Conservation (phyloP, 2,113 vertebrate genomes). For the Planiliza haematocheilus region DNA sequence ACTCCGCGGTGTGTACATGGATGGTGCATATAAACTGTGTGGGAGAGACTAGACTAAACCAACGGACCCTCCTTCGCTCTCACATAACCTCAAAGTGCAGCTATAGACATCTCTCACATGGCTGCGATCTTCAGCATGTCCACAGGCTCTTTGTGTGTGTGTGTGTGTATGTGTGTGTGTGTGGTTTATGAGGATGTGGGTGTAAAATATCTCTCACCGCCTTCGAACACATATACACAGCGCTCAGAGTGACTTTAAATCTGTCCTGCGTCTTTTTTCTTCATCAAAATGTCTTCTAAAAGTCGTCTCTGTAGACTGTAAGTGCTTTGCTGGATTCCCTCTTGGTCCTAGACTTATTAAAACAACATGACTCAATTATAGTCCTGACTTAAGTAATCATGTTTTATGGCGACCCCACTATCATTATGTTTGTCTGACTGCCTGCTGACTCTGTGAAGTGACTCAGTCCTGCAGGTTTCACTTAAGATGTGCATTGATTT, state of each 20-base stretch:
- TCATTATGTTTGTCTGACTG: constrained; percentile 72
- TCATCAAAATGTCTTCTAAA: constrained; percentile 37
- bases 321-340: constrained; percentile 62
- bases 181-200: constrained; percentile 40
- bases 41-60: constrained; percentile 40
- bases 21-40: background rate
- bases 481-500: constrained; percentile 73
- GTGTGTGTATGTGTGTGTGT: constrained; percentile 40
- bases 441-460: constrained; percentile 39
- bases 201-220: constrained; percentile 65
- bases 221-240: constrained; percentile 22
- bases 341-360: constrained; percentile 57
- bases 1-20: background rate
- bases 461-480: constrained; percentile 60
- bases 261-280: constrained; percentile 21
- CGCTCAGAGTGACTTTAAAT: constrained; percentile 42
- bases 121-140: constrained; percentile 69
- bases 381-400: constrained; percentile 66
- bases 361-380: constrained; percentile 69
- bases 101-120: constrained; percentile 66
- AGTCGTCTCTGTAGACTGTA: constrained; percentile 19
- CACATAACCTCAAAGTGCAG: constrained; percentile 69
- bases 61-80: constrained; percentile 17
- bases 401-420: constrained; percentile 68
- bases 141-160: constrained; percentile 51